phyloP scores from a whole-genome alignment of 2,888 invertebrate genomes.

The Limenitis camilla region DNA sequence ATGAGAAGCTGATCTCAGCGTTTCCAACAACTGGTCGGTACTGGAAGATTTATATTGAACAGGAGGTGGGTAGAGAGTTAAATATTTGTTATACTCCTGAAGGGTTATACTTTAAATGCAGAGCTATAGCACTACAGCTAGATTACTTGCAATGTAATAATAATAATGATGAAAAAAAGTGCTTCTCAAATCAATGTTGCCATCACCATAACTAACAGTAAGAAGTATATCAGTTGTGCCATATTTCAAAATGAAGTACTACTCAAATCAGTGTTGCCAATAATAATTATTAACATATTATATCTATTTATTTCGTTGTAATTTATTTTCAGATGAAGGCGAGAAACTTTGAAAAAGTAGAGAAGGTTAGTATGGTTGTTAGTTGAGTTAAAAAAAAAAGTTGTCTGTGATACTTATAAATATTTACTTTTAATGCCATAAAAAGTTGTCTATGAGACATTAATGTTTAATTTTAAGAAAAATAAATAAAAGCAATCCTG shows the following conservation, averaged over 20 bases:
- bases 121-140: no score
- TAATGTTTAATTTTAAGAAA: slow-evolving; percentile 37
- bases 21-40: slow-evolving; percentile 98
- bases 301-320: slow-evolving; percentile 15
- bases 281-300: background rate
- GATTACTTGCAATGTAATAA: no score
- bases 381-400: slow-evolving; percentile 24
- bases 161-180: no score
- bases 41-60: slow-evolving; percentile 99
- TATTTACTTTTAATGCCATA: background rate
- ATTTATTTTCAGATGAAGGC: slow-evolving; percentile 90
- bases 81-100: no score
- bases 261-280: background rate
- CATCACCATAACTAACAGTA: no score
- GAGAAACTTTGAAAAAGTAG: slow-evolving; percentile 97
- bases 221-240: no score
- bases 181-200: no score
- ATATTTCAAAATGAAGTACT: background rate
- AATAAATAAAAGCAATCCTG: slow-evolving; percentile 48
- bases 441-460: slow-evolving; percentile 6
- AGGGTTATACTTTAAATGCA: no score
- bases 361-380: slow-evolving; percentile 86
- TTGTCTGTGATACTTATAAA: slow-evolving; percentile 34
- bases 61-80: slow-evolving; percentile 80
- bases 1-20: slow-evolving; percentile 93